phyloP scores from a whole-genome alignment of 2,888 invertebrate genomes.

The Rhamnusium bicolor region DNA sequence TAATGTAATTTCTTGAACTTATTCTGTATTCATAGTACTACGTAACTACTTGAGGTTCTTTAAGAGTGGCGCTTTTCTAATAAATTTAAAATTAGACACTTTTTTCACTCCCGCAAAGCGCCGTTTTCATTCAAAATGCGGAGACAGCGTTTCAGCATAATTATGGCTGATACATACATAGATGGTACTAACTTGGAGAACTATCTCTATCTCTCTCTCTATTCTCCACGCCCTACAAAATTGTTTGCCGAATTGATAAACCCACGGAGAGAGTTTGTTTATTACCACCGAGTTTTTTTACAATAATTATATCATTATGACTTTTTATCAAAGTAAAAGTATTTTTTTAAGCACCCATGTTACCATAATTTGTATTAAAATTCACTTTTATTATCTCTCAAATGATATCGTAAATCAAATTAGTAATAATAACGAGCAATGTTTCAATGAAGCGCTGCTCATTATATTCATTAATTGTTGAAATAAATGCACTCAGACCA shows the following conservation, averaged over 20 bases:
- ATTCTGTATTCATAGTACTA: neutral
- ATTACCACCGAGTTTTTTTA: neutral
- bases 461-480: no score
- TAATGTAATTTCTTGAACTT: neutral
- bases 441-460: no score
- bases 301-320: neutral
- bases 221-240: neutral
- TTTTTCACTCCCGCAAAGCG: constrained; percentile 24
- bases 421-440: no score
- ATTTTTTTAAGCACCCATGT: neutral
- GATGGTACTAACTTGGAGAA: neutral
- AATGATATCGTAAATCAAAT: no score
- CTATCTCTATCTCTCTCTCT: neutral
- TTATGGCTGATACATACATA: neutral
- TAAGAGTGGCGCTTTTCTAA: neutral
- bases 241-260: neutral
- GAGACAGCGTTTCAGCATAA: neutral
- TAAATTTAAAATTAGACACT: constrained; percentile 20
- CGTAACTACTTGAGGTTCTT: neutral
- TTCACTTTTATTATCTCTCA: no score
- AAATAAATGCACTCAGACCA: no score
- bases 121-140: constrained; percentile 19
- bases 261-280: neutral
- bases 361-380: neutral
- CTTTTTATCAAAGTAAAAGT: neutral